A percentile compares a stretch with the other conserved stretches of the same genome.
These are phyloP conservation scores for Vidua macroura DNA, from an alignment of 2,113 vertebrate genomes.

Conservation along the genomic window DNA sequence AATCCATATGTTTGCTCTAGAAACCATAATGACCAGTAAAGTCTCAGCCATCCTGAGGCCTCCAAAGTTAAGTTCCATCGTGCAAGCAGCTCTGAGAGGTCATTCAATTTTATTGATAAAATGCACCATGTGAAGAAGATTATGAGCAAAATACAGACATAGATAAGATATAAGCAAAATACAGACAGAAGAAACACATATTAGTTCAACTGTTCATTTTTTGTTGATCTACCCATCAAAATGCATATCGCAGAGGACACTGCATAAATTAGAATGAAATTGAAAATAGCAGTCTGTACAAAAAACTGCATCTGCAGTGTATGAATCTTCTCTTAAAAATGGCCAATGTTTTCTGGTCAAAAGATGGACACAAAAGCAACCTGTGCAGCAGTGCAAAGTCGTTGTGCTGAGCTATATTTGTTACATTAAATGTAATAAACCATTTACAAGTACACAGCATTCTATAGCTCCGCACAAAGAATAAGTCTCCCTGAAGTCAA, in stretches of 20 bases:
- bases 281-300: neutral
- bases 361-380: neutral
- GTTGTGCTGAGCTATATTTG: neutral
- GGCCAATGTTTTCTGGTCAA: neutral
- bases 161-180: neutral
- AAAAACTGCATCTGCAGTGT: neutral
- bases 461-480: neutral
- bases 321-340: neutral
- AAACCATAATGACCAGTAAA: neutral
- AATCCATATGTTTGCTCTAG: neutral
- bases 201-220: neutral
- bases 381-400: neutral
- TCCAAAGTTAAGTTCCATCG: neutral
- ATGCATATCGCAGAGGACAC: neutral
- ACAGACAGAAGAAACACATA: neutral
- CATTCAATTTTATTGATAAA: neutral
- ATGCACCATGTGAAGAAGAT: neutral
- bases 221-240: neutral
- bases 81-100: neutral
- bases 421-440: neutral
- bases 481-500: neutral
- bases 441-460: neutral
- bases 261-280: neutral
- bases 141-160: neutral
- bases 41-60: neutral